A percentile compares a stretch with the other conserved stretches of the same genome.
Conservation (phyloP, 2,797 vertebrate species). For the Cephalopachus bancanus region DNA sequence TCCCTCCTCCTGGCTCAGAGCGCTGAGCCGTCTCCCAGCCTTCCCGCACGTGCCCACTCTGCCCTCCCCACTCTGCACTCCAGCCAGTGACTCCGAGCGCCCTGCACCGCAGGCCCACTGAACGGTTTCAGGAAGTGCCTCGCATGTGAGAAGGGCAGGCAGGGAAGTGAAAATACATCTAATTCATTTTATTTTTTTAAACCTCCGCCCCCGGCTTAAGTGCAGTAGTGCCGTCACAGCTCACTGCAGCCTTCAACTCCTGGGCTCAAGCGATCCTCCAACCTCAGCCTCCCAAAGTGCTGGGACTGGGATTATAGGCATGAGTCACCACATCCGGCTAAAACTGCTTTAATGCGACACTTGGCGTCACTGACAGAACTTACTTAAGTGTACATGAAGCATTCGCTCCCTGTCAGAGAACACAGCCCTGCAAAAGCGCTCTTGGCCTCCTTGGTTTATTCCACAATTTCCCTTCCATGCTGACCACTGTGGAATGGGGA, state of each 20-base stretch:
- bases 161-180: not conserved
- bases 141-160: not conserved
- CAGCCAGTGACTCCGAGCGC: not conserved
- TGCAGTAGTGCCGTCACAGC: not conserved
- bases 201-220: not conserved
- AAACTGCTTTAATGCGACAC: conserved; percentile 28
- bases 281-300: not conserved
- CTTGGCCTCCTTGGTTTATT: not conserved
- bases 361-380: not conserved
- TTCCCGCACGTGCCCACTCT: not conserved
- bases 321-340: not conserved
- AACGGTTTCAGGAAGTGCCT: not conserved
- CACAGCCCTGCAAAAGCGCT: not conserved
- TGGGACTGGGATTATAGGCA: not conserved
- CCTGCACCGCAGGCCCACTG: not conserved
- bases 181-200: not conserved
- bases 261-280: not conserved
- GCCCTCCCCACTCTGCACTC: not conserved
- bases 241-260: not conserved
- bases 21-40: not conserved
- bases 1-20: not conserved
- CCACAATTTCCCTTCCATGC: not conserved
- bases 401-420: conserved; percentile 32
- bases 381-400: conserved; percentile 20
- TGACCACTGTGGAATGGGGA: not conserved